Conservation (phyloP, 2,888 invertebrate species). For the Habroteleia sp. region DNA sequence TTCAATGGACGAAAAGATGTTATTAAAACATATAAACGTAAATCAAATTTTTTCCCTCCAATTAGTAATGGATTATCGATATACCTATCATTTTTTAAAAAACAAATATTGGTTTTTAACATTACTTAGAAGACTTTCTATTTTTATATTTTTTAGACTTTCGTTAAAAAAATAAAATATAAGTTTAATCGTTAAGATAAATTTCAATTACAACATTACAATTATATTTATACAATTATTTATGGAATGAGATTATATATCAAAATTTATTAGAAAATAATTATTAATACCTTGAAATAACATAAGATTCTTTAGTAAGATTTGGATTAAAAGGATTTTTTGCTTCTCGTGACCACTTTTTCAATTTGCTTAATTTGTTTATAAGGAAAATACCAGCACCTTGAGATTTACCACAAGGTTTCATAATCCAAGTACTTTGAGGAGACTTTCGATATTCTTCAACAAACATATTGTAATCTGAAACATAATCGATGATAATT, state of each 20-base stretch:
- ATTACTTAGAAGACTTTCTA: no score
- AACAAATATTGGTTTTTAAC: no score
- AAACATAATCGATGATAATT: slow-evolving; percentile 13
- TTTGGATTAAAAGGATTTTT: slow-evolving; percentile 93
- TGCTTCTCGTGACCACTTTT: slow-evolving; percentile 93
- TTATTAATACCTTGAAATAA: slow-evolving; percentile 91
- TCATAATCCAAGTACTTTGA: slow-evolving; percentile 98
- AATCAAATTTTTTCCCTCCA: slow-evolving; percentile 97
- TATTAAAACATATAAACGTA: slow-evolving; percentile 94
- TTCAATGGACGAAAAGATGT: slow-evolving; percentile 96
- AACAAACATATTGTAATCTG: slow-evolving; percentile 97
- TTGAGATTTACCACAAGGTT: slow-evolving; percentile 97
- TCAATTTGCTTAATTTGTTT: slow-evolving; percentile 96
- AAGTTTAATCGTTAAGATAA: no score
- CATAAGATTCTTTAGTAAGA: slow-evolving; percentile 93
- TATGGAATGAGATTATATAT: no score
- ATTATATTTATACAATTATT: no score
- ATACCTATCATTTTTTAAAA: slow-evolving; percentile 86
- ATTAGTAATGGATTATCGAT: slow-evolving; percentile 97
- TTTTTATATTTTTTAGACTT: no score
- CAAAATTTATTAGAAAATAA: no score
- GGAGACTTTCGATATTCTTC: slow-evolving; percentile 97
- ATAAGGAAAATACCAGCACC: slow-evolving; percentile 97
- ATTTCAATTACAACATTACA: no score
- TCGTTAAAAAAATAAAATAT: no score